Evolutionary conservation across 92 coral and sea anemone genomes (phyloP).

Genomic region (Phenganax marumi): DNA sequence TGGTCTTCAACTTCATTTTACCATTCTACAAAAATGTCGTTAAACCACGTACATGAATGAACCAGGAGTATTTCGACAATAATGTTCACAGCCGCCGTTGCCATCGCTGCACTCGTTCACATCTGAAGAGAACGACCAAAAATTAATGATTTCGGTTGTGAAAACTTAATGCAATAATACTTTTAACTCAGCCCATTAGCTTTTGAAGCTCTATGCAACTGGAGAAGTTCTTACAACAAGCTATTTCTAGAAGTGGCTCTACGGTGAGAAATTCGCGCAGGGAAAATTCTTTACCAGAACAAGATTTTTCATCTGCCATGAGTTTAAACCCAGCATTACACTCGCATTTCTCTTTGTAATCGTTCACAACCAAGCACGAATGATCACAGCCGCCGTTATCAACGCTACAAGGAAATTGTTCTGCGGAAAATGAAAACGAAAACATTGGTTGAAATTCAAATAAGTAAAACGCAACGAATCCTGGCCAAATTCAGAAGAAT

Average conservation of each 20-base stretch:
- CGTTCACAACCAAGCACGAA: constrained; percentile 20
- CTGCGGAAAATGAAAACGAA: not conserved
- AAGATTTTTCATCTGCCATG: constrained; percentile 10
- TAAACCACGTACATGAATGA: constrained; percentile 22
- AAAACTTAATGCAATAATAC: too few relatives aligned
- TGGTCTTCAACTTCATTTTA: too few relatives aligned
- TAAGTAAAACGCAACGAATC: not conserved
- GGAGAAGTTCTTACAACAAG: too few relatives aligned
- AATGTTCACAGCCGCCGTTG: constrained; percentile 37
- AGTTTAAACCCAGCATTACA: constrained; percentile 29
- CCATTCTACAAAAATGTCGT: too few relatives aligned
- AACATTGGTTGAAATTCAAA: too few relatives aligned
- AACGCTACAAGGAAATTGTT: constrained; percentile 29
- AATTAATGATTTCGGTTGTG: too few relatives aligned
- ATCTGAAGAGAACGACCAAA: not conserved
- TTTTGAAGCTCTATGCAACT: not conserved
- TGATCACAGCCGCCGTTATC: constrained; percentile 47
- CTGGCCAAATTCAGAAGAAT: too few relatives aligned
- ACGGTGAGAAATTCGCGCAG: too few relatives aligned
- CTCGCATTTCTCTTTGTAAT: constrained; percentile 32
- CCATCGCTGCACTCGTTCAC: constrained; percentile 34
- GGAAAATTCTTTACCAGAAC: constrained; percentile 19
- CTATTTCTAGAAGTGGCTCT: too few relatives aligned
- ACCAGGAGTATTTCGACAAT: constrained; percentile 39
- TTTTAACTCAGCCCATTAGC: not conserved